phyloP scores from a whole-genome alignment of 2,888 invertebrate genomes.

The Eupsilia transversa region DNA sequence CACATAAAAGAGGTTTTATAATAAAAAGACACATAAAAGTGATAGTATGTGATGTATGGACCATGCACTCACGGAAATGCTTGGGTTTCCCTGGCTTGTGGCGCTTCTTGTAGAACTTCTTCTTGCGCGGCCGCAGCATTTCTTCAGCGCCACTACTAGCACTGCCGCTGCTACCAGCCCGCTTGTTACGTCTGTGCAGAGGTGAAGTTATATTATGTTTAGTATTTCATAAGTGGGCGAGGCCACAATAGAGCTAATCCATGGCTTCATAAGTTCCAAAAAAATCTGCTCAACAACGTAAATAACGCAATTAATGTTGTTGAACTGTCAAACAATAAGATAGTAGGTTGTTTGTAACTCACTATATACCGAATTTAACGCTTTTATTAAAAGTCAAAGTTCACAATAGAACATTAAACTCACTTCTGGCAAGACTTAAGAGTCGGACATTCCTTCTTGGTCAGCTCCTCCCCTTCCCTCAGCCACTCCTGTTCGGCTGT shows the following conservation, averaged over 20 bases:
- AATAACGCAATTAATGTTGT: no score
- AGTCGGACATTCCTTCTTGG: conserved; percentile 85
- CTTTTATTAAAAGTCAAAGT: no score
- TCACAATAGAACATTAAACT: no score
- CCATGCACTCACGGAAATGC: conserved; percentile 88
- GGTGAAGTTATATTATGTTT: no score
- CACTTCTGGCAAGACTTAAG: conserved; percentile 89
- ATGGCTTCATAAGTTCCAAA: no score
- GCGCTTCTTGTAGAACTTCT: conserved; percentile 92
- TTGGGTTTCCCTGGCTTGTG: conserved; percentile 89
- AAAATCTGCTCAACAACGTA: no score
- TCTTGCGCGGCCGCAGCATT: conserved; percentile 89
- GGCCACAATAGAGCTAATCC: no score
- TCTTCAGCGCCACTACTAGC: conserved; percentile 89
- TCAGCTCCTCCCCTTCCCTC: conserved; percentile 87
- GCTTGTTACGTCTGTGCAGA: conserved; percentile 81
- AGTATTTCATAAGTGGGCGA: background rate
- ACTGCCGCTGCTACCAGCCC: conserved; percentile 88
- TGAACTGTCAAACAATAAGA: no score
- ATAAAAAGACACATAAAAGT: conserved; percentile 65
- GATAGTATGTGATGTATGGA: conserved; percentile 68
- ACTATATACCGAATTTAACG: no score
- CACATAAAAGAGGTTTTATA: background rate
- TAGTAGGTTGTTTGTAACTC: no score
- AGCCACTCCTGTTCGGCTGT: conserved; percentile 89